Percentiles rank a stretch among this genome's conserved stretches.
Conservation (phyloP, 2,888 invertebrate species). For the Ctena decussata region DNA sequence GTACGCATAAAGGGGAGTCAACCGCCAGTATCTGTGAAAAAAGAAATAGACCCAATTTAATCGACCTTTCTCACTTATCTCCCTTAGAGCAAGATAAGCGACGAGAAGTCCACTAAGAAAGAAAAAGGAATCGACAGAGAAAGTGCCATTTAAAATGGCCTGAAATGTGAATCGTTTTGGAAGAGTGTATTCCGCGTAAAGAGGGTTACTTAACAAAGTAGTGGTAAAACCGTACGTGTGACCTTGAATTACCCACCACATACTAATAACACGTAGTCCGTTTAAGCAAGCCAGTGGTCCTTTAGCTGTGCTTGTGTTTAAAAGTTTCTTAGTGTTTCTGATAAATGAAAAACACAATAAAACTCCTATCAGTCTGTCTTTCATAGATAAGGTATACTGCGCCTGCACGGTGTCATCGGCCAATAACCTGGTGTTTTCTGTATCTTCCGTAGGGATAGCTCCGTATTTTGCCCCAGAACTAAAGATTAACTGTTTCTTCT, state of each 20-base stretch:
- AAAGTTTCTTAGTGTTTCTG: constrained; percentile 62
- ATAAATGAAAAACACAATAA: constrained; percentile 61
- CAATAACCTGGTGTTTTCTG: not conserved
- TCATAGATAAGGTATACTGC: not conserved
- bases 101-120: constrained; percentile 71
- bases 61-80: constrained; percentile 38
- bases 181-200: constrained; percentile 12
- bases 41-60: constrained; percentile 57
- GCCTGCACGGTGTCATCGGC: not conserved
- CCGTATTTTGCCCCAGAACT: not conserved
- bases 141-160: constrained; percentile 77
- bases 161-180: constrained; percentile 70
- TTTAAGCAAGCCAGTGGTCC: constrained; percentile 90
- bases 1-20: constrained; percentile 66
- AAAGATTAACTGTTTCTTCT: not conserved
- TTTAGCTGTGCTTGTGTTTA: constrained; percentile 59
- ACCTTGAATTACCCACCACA: constrained; percentile 79
- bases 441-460: not conserved
- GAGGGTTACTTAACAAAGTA: constrained; percentile 52
- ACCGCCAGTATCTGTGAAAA: constrained; percentile 71
- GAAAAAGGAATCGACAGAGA: constrained; percentile 83
- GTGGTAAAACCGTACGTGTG: constrained; percentile 67
- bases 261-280: constrained; percentile 89
- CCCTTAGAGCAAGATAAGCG: constrained; percentile 46
- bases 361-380: not conserved